Evolutionary conservation across 2,797 vertebrate species (phyloP).

Genomic region (Pterois miles): DNA sequence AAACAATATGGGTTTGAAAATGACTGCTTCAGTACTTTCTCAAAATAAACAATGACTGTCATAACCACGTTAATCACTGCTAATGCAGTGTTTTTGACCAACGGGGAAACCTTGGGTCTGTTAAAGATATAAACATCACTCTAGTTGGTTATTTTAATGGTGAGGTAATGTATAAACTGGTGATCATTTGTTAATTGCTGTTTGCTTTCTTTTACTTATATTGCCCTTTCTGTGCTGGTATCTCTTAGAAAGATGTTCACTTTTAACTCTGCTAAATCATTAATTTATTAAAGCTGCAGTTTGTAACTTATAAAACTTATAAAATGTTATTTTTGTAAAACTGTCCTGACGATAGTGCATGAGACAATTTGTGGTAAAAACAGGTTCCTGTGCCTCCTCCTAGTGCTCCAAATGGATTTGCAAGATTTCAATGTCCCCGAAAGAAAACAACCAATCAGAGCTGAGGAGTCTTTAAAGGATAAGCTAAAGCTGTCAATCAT

Average conservation of each 20-base stretch:
- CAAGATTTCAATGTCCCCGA: too few relatives aligned
- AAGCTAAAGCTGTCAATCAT: too few relatives aligned
- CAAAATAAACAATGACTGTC: slow-evolving; percentile 27
- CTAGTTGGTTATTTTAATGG: slow-evolving; percentile 22
- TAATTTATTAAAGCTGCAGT: too few relatives aligned
- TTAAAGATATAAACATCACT: slow-evolving; percentile 40
- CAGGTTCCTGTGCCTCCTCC: too few relatives aligned
- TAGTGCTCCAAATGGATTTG: too few relatives aligned
- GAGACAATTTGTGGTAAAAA: too few relatives aligned
- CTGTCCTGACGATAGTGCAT: too few relatives aligned
- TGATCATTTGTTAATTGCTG: neutral
- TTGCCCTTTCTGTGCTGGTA: neutral
- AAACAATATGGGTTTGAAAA: slow-evolving; percentile 10
- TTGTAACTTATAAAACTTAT: too few relatives aligned
- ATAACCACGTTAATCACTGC: slow-evolving; percentile 9
- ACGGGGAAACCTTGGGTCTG: neutral
- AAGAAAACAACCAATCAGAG: too few relatives aligned
- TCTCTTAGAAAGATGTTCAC: neutral
- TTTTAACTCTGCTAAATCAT: neutral
- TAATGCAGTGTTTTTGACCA: neutral
- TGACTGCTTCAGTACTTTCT: slow-evolving; percentile 6
- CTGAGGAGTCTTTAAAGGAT: too few relatives aligned
- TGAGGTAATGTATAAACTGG: slow-evolving; percentile 27
- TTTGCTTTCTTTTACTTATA: slow-evolving; percentile 3
- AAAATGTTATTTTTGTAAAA: too few relatives aligned